Conservation (phyloP, 2,888 invertebrate genomes). For the Oxycera nigricornis region DNA sequence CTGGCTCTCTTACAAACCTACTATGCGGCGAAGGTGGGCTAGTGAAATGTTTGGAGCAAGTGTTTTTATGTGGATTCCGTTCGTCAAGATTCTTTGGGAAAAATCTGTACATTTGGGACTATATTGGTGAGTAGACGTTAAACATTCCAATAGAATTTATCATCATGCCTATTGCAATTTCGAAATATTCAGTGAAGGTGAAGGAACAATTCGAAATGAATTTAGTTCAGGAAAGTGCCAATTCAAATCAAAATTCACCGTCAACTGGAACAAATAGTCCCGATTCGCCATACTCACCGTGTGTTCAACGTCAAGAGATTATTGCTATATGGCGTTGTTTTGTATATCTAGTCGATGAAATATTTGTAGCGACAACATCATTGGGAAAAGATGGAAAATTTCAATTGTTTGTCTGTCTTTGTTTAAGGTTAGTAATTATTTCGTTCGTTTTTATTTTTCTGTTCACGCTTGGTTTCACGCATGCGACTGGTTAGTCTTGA, state of each 20-base stretch:
- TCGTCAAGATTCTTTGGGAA: constrained; percentile 90
- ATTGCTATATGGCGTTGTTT: constrained; percentile 85
- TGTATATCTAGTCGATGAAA: constrained; percentile 88
- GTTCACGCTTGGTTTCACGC: too few species aligned
- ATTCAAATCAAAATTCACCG: constrained; percentile 48
- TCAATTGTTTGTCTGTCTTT: constrained; percentile 93
- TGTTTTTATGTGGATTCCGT: constrained; percentile 94
- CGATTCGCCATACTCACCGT: constrained; percentile 51
- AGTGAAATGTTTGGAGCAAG: constrained; percentile 91
- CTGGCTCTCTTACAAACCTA: constrained; percentile 84
- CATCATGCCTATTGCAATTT: neutral
- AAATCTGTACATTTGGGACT: constrained; percentile 98
- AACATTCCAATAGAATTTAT: neutral
- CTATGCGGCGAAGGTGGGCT: constrained; percentile 95
- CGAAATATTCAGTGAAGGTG: constrained; percentile 54
- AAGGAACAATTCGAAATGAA: constrained; percentile 83
- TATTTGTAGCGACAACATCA: constrained; percentile 79
- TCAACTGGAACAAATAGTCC: constrained; percentile 63
- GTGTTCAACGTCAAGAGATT: constrained; percentile 63
- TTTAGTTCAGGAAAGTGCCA: constrained; percentile 52
- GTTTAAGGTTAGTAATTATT: constrained; percentile 77
- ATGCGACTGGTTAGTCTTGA: too few species aligned
- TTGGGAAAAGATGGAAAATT: constrained; percentile 97
- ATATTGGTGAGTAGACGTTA: constrained; percentile 75
- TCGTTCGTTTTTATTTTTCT: too few species aligned